Percentiles rank a stretch among this genome's conserved stretches.
phyloP scores from a whole-genome alignment of 2,797 vertebrate genomes.

The Cirrhinus mrigala region DNA sequence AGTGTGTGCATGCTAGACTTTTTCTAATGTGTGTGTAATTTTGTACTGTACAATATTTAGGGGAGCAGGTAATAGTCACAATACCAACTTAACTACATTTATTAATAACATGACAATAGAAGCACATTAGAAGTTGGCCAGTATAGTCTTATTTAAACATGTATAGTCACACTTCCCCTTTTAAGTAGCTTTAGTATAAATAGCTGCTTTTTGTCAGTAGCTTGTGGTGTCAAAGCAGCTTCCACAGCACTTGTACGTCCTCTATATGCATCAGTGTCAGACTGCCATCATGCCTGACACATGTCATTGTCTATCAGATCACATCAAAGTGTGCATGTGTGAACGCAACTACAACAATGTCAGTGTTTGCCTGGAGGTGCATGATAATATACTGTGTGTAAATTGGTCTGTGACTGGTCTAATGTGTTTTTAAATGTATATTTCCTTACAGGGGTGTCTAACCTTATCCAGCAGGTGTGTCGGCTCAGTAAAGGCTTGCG shows the following conservation, averaged over 20 bases:
- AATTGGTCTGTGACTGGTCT: conserved; percentile 28
- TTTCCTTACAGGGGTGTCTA: conserved; percentile 82
- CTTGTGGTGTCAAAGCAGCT: background rate
- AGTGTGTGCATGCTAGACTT: background rate
- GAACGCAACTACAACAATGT: conserved; percentile 5
- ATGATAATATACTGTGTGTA: conserved; percentile 3
- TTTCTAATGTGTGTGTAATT: background rate
- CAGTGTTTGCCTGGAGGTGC: conserved; percentile 22
- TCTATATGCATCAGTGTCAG: conserved; percentile 49
- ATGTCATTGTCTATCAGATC: conserved; percentile 63
- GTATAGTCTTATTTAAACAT: background rate
- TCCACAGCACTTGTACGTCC: conserved; percentile 9
- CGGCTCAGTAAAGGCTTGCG: conserved; percentile 90
- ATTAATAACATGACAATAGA: background rate
- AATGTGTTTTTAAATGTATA: conserved; percentile 14
- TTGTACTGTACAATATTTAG: background rate
- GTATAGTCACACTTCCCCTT: background rate
- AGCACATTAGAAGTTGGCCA: background rate
- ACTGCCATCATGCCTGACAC: conserved; percentile 66
- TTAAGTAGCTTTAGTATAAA: background rate
- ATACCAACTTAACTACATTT: background rate
- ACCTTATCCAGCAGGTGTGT: conserved; percentile 90
- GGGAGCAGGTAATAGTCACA: background rate
- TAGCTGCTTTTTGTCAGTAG: background rate
- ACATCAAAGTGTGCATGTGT: conserved; percentile 55